Evolutionary conservation across 2,888 invertebrate species (phyloP).

Genomic region (Blastobasis lacticolella): DNA sequence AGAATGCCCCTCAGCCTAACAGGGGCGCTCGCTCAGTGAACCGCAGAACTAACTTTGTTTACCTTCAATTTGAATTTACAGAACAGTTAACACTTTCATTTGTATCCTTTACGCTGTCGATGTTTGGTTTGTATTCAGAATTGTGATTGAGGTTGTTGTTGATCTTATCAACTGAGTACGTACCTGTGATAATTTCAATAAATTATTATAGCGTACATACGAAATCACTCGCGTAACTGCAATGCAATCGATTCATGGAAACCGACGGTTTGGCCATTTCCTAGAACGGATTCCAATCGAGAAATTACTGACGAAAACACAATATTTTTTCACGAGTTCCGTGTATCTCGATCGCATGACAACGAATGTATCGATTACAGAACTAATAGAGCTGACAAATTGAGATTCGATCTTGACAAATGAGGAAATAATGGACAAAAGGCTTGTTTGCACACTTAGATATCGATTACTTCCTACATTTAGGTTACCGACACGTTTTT

Average conservation of each 20-base stretch:
- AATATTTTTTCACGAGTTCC: not conserved
- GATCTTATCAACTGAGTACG: not conserved
- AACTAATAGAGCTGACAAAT: slow-evolving; percentile 9
- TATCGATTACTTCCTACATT: slow-evolving; percentile 35
- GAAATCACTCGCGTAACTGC: too few relatives aligned
- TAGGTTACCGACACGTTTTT: slow-evolving; percentile 1
- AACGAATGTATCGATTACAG: slow-evolving; percentile 22
- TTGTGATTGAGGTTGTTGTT: slow-evolving; percentile 1
- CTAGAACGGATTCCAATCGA: too few relatives aligned
- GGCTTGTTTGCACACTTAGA: slow-evolving; percentile 29
- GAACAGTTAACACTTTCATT: slow-evolving; percentile 37
- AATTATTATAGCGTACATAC: too few relatives aligned
- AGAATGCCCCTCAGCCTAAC: too few relatives aligned
- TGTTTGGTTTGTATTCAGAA: slow-evolving; percentile 21
- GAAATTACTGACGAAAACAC: too few relatives aligned
- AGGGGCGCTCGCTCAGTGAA: not conserved
- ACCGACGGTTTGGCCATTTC: too few relatives aligned
- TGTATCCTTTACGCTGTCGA: slow-evolving; percentile 25
- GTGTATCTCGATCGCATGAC: slow-evolving; percentile 1
- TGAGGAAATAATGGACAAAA: slow-evolving; percentile 31
- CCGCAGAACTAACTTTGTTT: slow-evolving; percentile 12
- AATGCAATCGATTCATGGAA: too few relatives aligned
- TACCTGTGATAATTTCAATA: too few relatives aligned
- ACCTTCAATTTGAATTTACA: slow-evolving; percentile 24
- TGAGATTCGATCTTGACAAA: slow-evolving; percentile 35